These are phyloP conservation scores for Dolichoris vasculosae DNA, from an alignment of 1,140 invertebrate species.

Conservation along the genomic window DNA sequence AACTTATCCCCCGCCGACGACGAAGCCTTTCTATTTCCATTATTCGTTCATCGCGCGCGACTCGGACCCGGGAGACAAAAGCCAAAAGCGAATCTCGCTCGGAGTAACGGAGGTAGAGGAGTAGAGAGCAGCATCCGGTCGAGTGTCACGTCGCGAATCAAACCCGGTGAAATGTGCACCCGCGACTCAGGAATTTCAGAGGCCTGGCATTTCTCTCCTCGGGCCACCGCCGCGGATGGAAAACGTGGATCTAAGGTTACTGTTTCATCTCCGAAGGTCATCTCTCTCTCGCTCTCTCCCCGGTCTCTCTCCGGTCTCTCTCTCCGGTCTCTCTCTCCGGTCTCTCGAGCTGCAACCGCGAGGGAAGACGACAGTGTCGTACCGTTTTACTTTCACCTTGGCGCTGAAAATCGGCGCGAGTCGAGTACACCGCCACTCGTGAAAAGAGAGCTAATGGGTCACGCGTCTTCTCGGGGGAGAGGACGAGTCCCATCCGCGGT, in stretches of 20 bases:
- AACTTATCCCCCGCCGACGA: not conserved
- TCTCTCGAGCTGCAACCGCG: not conserved
- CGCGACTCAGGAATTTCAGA: not conserved
- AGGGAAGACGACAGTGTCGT: conserved; percentile 26
- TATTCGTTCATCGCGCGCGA: not conserved
- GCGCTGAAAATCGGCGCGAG: conserved; percentile 27
- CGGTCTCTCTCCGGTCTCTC: too few species aligned
- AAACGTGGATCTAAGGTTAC: conserved; percentile 46
- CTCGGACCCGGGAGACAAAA: not conserved
- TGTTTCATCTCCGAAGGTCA: conserved; percentile 50
- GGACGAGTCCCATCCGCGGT: not conserved
- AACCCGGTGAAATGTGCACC: not conserved
- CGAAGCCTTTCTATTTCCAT: not conserved
- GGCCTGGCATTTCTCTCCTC: too few species aligned
- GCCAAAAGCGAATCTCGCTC: not conserved
- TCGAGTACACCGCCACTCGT: not conserved
- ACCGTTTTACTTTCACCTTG: conserved; percentile 50
- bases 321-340: too few species aligned
- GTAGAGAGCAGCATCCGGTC: not conserved
- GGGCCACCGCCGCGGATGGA: not conserved
- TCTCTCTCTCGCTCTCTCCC: conserved; percentile 19
- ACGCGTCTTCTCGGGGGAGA: conserved; percentile 2
- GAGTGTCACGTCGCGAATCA: conserved; percentile 27
- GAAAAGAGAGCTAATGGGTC: conserved; percentile 39
- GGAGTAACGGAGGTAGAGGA: not conserved